Evolutionary conservation across 2,113 vertebrate species (phyloP), one percentile per base, ranked within the genome.

Genomic region (Amblyopsis rosae): DNA sequence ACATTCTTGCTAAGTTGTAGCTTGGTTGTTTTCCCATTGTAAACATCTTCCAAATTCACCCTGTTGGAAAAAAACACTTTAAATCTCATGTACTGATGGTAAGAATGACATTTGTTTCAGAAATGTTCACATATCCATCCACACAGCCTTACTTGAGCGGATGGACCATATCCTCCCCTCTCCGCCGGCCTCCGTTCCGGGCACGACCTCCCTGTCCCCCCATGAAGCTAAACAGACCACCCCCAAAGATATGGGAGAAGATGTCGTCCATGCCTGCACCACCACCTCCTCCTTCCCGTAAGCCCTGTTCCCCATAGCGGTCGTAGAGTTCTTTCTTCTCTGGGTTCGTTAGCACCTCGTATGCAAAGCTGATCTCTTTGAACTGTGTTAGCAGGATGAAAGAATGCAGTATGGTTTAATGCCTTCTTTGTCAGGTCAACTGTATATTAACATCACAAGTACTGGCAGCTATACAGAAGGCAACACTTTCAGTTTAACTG

Each of bases 1-100:
- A 99, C 96, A 90, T 98, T 99, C 94, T 99, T 99, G 94, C 96
- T 99, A 84, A 99, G 95, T 62, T 99, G 98, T 76, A 99, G 93
- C 93, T 99, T 99, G 72, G 98, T 99, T 70, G 96, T 97, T 92
- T 99, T 99, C 63, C 96, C 98, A 71, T 99, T 99, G 85, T 98
- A 99, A 48, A 99, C 90, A 82, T 99, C 98, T 93, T 99, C 98
- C 92, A 99, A 90, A 77, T 96, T 94, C 55, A 99, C 97, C 89
- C 98, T 99, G 86, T 57, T 68, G 68, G 76, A 41, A 4, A 41
- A 41, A 7, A 8, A 41, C 4, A 41, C 4, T 41, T 6, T 41
- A 41, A 41, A 41, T 41, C 35, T 6, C 3, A 3, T 41, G 35
- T 41, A 41, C 35, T 6, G 35, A 8, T 7, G 35, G 7, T 41